Evolutionary conservation across 2,797 vertebrate genomes (phyloP).

Genomic region (Peromyscus eremicus): DNA sequence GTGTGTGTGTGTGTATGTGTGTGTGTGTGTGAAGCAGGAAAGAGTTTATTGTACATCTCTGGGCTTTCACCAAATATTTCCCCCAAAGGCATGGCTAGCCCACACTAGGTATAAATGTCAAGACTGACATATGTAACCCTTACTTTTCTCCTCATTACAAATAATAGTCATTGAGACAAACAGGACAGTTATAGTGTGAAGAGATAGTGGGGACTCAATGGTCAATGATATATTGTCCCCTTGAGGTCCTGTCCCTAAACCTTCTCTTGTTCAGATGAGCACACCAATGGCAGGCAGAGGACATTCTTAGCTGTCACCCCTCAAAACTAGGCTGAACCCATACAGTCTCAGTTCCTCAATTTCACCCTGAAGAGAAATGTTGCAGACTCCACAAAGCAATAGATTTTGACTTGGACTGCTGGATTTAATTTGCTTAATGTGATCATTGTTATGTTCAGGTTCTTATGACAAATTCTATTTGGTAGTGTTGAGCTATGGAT

Average conservation of each 20-base stretch:
- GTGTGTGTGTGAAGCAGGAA: too few relatives aligned
- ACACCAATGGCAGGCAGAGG: background rate
- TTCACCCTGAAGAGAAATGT: background rate
- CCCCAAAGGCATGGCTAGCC: too few relatives aligned
- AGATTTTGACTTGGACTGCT: background rate
- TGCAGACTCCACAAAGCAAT: background rate
- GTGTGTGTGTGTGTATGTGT: background rate
- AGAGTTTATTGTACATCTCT: too few relatives aligned
- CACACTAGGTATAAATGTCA: too few relatives aligned
- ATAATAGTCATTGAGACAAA: background rate
- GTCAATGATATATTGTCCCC: background rate
- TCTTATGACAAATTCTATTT: background rate
- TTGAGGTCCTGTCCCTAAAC: background rate
- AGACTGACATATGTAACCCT: too few relatives aligned
- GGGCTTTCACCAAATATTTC: too few relatives aligned
- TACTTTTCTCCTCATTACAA: too few relatives aligned
- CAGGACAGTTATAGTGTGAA: background rate
- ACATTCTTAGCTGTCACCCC: background rate
- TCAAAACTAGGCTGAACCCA: background rate
- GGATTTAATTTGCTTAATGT: background rate
- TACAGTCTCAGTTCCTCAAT: background rate
- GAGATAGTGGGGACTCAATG: background rate
- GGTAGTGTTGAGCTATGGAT: background rate
- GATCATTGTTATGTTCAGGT: background rate
- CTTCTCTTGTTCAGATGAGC: background rate